These are phyloP conservation scores for Leucophora obtusa DNA, from an alignment of 2,888 invertebrate species.

Conservation along the genomic window DNA sequence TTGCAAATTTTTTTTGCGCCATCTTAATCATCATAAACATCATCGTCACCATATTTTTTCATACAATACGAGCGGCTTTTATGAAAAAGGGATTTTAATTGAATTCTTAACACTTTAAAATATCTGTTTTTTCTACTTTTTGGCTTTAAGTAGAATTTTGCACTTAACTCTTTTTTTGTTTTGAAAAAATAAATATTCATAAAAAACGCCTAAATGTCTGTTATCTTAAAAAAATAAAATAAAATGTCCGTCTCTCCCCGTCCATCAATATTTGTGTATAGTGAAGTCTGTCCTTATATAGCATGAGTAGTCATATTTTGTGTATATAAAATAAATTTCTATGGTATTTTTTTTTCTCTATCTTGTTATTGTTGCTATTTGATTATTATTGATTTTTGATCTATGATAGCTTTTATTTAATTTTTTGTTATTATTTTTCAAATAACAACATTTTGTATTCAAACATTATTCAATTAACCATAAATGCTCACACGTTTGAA, in stretches of 20 bases:
- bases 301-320: conserved; percentile 55
- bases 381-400: conserved; percentile 52
- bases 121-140: conserved; percentile 36
- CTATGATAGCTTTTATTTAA: conserved; percentile 44
- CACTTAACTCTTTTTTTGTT: conserved; percentile 54
- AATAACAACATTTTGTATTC: conserved; percentile 51
- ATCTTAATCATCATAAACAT: conserved; percentile 53
- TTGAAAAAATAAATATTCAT: conserved; percentile 27
- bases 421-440: conserved; percentile 21
- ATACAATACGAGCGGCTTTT: conserved; percentile 50
- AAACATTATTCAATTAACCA: conserved; percentile 62
- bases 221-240: conserved; percentile 47
- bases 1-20: conserved; percentile 40
- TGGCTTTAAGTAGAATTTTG: conserved; percentile 59
- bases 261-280: not conserved
- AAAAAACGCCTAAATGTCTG: conserved; percentile 56
- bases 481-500: conserved; percentile 53
- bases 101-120: conserved; percentile 62
- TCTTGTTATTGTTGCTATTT: conserved; percentile 20
- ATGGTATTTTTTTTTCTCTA: conserved; percentile 23
- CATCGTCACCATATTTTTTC: conserved; percentile 52
- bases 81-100: conserved; percentile 52
- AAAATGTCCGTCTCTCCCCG: conserved; percentile 18
- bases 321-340: conserved; percentile 5
- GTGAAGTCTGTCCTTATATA: conserved; percentile 39